Base-by-base conservation (phyloP, 2,888 invertebrate genomes). In the Troides oblongomaculatus region DNA sequence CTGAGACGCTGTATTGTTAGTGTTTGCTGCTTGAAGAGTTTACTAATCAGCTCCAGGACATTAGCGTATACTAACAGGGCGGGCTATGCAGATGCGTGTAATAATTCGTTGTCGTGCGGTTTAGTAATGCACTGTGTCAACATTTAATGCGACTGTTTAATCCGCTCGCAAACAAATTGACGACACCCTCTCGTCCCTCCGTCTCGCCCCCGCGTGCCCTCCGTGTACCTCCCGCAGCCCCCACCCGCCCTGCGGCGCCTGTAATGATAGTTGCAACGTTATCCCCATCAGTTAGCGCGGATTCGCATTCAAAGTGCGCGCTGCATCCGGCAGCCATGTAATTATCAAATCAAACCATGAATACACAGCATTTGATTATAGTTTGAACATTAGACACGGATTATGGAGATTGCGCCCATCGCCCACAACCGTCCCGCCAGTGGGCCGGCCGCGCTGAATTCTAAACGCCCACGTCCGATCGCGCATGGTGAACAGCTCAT, bases 91-190 rank as follows among this genome's bases (percentile, higher is more conserved):
- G 12, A 21, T 2, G 21, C 8, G 39, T 7, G 1, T 56, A 39
- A 65, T 57, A 43, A 46, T 39, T 21, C 18, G 17, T 64, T 30
- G 56, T 69, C 17, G 17, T 39, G 53, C 66, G 18, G 62, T 6
- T 8, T 25, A 7, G 2, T 53, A 46, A 21, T 67, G 62, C 14
- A 53, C 69, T 72, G 64, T 69, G 67, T 30, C 36, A 36, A 36
- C 36, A 64, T 56, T 63, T 53, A 68, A 64, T 69, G 30, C 60
- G 64, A 60, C 30, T 64, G 60, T 71, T 68, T 66, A 72, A 72
- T 71, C 69, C 66, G 66, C 61, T 66, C 68, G 30, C 70, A 69
- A 71, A 69, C 65, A 68, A 72, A 72, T 72, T 72, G 71, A 63
- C 64, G 66, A 69, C 68, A 53, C 62, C 39, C 65, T 23, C 14